phyloP scores from a whole-genome alignment of 2,113 vertebrate species.

The Megalops atlanticus region DNA sequence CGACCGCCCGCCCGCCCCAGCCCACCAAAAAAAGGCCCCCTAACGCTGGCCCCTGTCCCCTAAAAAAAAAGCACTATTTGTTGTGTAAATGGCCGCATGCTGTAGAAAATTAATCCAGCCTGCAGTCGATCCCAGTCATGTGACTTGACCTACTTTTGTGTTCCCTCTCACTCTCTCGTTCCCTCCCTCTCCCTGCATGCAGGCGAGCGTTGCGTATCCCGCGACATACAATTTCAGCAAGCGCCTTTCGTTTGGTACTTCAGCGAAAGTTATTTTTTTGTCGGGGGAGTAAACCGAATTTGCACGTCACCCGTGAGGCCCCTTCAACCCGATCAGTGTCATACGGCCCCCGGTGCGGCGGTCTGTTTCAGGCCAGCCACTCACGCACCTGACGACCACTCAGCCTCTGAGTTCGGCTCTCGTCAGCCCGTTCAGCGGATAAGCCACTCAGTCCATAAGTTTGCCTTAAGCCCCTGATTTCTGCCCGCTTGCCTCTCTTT shows the following conservation, averaged over 20 bases:
- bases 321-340: no score
- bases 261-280: no score
- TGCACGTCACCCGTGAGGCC: no score
- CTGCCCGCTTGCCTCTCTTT: neutral
- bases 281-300: no score
- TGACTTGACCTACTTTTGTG: conserved; percentile 73
- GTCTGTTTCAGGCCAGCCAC: neutral
- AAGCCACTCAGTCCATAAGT: no score
- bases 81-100: conserved; percentile 75
- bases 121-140: conserved; percentile 68
- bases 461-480: neutral
- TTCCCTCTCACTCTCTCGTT: conserved; percentile 40
- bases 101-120: conserved; percentile 71
- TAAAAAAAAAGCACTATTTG: conserved; percentile 64
- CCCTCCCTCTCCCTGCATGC: conserved; percentile 25
- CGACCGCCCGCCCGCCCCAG: neutral
- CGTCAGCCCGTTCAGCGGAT: no score
- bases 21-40: neutral
- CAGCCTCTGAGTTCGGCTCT: neutral
- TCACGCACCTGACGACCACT: no score
- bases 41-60: neutral
- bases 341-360: no score
- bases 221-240: neutral
- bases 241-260: neutral
- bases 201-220: neutral